A percentile compares a stretch with the other conserved stretches of the same genome.
Conservation (phyloP, 2,113 vertebrate species). For the Cyanoramphus novaezelandiae region DNA sequence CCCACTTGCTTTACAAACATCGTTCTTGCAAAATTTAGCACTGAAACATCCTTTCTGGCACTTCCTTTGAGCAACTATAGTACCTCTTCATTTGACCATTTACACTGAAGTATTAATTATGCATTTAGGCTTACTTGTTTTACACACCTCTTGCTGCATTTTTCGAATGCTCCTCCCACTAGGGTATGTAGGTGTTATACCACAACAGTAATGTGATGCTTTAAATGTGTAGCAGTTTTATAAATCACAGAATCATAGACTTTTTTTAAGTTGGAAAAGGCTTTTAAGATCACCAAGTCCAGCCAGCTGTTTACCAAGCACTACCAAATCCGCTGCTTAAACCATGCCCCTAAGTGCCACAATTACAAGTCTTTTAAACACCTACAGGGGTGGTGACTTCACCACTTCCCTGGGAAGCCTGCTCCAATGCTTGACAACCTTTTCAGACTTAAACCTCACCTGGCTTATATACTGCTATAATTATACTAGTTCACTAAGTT, state of each 20-base stretch:
- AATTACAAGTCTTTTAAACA: neutral
- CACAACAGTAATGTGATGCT: neutral
- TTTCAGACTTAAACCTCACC: neutral
- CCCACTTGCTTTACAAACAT: rapidly evolving
- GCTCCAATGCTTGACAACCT: neutral
- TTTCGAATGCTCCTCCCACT: neutral
- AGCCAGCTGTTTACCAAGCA: neutral
- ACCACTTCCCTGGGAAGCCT: neutral
- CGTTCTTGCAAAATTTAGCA: neutral
- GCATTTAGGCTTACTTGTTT: neutral
- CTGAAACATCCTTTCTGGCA: neutral
- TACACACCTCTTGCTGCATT: neutral
- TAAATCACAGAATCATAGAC: neutral
- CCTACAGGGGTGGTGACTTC: neutral
- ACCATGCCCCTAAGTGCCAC: neutral
- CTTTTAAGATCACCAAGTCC: neutral
- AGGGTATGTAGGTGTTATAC: neutral
- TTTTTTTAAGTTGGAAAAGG: neutral
- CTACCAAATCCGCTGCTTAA: neutral
- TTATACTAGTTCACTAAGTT: neutral
- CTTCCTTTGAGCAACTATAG: no score
- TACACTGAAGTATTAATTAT: neutral
- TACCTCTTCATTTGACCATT: neutral
- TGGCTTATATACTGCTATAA: neutral
- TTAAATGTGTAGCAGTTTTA: neutral